Conservation (phyloP, 2,113 vertebrate species). For the Cephalopholis sonnerati region DNA sequence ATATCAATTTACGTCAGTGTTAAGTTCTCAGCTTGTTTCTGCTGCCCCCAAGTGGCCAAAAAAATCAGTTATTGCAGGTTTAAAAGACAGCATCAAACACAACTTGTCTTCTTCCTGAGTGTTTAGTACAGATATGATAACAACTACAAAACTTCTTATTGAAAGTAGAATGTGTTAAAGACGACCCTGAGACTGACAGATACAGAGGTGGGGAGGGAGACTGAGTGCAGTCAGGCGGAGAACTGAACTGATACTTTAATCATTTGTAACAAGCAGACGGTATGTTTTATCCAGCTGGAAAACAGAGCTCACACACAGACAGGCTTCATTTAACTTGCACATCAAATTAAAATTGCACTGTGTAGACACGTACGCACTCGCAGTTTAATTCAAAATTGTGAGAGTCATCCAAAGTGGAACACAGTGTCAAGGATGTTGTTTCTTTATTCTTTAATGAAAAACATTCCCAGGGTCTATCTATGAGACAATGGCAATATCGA, state of each 20-base stretch:
- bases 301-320: slow-evolving; percentile 16
- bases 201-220: neutral
- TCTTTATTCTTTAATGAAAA: slow-evolving; percentile 48
- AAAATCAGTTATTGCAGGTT: too few species aligned
- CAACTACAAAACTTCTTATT: neutral
- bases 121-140: neutral
- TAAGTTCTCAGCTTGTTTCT: neutral
- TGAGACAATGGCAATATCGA: slow-evolving; percentile 45
- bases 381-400: slow-evolving; percentile 48
- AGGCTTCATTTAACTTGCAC: slow-evolving; percentile 38
- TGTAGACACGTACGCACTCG: slow-evolving; percentile 42
- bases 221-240: neutral
- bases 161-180: neutral
- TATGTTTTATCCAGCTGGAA: slow-evolving; percentile 11
- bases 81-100: too few species aligned
- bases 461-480: slow-evolving; percentile 32
- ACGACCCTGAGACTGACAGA: slow-evolving; percentile 1
- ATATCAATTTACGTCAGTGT: neutral
- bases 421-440: slow-evolving; percentile 36
- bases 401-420: slow-evolving; percentile 44
- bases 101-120: neutral
- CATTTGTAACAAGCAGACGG: slow-evolving; percentile 30
- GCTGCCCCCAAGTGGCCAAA: neutral
- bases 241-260: slow-evolving; percentile 20
- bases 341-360: slow-evolving; percentile 9